A percentile compares a stretch with the other conserved stretches of the same genome.
These are phyloP conservation scores for Adrianichthys oophorus DNA, from an alignment of 2,797 vertebrate species.

Conservation along the genomic window DNA sequence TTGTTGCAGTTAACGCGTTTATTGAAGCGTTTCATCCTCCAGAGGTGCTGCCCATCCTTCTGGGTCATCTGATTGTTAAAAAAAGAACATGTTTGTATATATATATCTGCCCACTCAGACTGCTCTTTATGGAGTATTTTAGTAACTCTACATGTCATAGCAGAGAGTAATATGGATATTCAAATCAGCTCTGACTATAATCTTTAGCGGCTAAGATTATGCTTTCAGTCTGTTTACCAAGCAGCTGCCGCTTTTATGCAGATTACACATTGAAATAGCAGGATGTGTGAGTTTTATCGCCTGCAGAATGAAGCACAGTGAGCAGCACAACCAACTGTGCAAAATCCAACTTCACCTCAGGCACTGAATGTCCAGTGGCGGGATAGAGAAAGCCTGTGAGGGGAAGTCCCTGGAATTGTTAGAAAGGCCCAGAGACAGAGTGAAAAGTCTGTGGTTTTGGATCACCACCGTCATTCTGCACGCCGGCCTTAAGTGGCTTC, in stretches of 20 bases:
- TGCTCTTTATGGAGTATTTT: too few species aligned
- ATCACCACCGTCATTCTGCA: constrained; percentile 2
- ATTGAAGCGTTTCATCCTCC: constrained; percentile 92
- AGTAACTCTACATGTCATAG: constrained; percentile 4
- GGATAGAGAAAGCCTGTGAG: constrained; percentile 66
- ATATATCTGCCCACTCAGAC: constrained; percentile 20
- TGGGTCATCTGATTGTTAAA: constrained; percentile 81
- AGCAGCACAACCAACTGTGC: constrained; percentile 29
- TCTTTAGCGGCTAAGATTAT: constrained; percentile 33
- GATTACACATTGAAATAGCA: constrained; percentile 34
- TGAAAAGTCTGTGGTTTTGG: constrained; percentile 29
- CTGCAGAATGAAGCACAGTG: constrained; percentile 24
- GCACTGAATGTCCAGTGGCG: constrained; percentile 58
- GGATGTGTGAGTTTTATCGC: constrained; percentile 20
- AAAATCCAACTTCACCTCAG: constrained; percentile 46
- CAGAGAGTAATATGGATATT: constrained; percentile 5
- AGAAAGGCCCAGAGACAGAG: constrained; percentile 40
- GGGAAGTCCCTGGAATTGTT: constrained; percentile 74
- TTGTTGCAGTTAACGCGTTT: constrained; percentile 90
- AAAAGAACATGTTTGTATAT: neutral
- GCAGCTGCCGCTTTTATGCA: constrained; percentile 26
- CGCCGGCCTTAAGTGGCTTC: constrained; percentile 4
- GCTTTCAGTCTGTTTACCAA: constrained; percentile 31
- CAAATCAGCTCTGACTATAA: constrained; percentile 28
- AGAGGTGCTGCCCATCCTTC: constrained; percentile 89